phyloP scores from a whole-genome alignment of 2,888 invertebrate species.

The Nasonovia ribisnigri region DNA sequence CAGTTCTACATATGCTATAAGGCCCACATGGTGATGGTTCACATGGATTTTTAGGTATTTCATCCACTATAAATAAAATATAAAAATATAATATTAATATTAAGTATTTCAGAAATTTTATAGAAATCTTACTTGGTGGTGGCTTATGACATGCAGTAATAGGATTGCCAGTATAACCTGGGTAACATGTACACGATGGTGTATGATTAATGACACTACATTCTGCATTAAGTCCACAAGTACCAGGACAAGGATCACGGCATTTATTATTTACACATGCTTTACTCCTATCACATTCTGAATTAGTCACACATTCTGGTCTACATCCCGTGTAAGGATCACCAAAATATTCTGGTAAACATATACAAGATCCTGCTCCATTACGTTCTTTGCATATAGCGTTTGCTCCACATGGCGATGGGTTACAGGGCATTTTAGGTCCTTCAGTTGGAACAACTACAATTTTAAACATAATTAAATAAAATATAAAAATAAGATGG shows the following conservation, averaged over 20 bases:
- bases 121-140: conserved; percentile 68
- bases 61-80: conserved; percentile 69
- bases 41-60: conserved; percentile 76
- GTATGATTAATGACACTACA: conserved; percentile 86
- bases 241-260: conserved; percentile 84
- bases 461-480: conserved; percentile 67
- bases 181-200: conserved; percentile 83
- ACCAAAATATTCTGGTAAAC: conserved; percentile 85
- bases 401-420: conserved; percentile 89
- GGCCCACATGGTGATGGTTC: conserved; percentile 84
- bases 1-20: conserved; percentile 78
- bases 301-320: conserved; percentile 87
- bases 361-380: conserved; percentile 86
- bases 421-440: conserved; percentile 84
- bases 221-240: conserved; percentile 84
- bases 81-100: neutral
- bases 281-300: conserved; percentile 81
- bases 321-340: conserved; percentile 89
- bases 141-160: conserved; percentile 71
- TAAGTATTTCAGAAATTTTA: neutral
- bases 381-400: conserved; percentile 86
- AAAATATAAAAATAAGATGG: neutral
- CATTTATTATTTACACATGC: conserved; percentile 90
- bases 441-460: conserved; percentile 75
- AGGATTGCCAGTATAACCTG: conserved; percentile 85